Evolutionary conservation across 2,888 invertebrate genomes (phyloP).

Genomic region (Sarcophaga rosellei): DNA sequence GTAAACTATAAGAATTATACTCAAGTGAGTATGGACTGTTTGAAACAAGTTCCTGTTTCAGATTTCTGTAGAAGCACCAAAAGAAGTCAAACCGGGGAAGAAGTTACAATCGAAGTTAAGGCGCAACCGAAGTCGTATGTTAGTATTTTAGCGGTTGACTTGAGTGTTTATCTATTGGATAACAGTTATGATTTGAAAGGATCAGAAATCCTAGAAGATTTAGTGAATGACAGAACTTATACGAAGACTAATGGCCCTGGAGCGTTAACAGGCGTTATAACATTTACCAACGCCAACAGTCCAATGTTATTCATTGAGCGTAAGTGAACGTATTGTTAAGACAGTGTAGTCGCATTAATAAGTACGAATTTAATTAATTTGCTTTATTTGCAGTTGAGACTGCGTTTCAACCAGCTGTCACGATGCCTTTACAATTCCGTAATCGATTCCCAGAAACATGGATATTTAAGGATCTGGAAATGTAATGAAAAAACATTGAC

Average conservation of each 20-base stretch:
- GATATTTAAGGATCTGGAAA: conserved; percentile 84
- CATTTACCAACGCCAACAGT: conserved; percentile 75
- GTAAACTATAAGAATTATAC: neutral
- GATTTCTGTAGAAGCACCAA: conserved; percentile 86
- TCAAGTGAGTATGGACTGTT: no score
- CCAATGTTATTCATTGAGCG: neutral
- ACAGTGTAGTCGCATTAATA: no score
- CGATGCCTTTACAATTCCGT: neutral
- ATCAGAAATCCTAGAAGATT: neutral
- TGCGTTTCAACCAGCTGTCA: neutral
- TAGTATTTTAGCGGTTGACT: conserved; percentile 82
- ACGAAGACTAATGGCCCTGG: neutral
- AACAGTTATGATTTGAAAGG: conserved; percentile 69
- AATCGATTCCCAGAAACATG: conserved; percentile 85
- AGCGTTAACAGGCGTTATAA: conserved; percentile 73
- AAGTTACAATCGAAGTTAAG: conserved; percentile 88
- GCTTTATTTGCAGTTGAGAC: neutral
- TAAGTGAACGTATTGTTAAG: neutral
- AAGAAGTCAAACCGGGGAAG: conserved; percentile 88
- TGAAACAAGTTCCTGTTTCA: conserved; percentile 71
- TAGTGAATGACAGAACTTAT: neutral
- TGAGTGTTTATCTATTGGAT: conserved; percentile 11
- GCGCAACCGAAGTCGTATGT: conserved; percentile 92
- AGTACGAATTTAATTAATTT: no score
- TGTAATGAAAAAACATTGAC: conserved; percentile 8